A percentile compares a stretch with the other conserved stretches of the same genome.
phyloP scores from a whole-genome alignment of 2,113 vertebrate genomes.

The Triplophysa siluroides region DNA sequence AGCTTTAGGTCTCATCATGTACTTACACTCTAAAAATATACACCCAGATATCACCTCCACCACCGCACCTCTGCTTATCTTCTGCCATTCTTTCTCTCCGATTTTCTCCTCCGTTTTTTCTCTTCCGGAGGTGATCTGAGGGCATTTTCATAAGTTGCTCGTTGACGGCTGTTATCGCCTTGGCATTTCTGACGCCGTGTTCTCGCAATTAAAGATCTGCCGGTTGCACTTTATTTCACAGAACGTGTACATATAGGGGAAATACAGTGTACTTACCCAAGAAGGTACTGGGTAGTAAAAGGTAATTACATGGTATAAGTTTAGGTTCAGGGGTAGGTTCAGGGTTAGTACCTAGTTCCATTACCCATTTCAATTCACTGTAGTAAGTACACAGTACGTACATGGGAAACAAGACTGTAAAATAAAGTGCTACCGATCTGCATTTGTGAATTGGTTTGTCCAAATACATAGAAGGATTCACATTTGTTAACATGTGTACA shows the following conservation, averaged over 20 bases:
- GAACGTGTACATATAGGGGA: too few relatives aligned
- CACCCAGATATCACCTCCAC: background rate
- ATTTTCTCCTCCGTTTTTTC: slow-evolving; percentile 8
- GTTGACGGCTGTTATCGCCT: background rate
- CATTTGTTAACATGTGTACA: too few relatives aligned
- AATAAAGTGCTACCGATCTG: too few relatives aligned
- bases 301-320: too few relatives aligned
- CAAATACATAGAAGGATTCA: background rate
- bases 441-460: background rate
- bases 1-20: slow-evolving; percentile 44
- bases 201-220: background rate
- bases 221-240: too few relatives aligned
- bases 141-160: slow-evolving; percentile 12
- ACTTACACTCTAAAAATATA: slow-evolving; percentile 48
- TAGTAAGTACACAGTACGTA: too few relatives aligned
- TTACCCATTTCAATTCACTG: too few relatives aligned
- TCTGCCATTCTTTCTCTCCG: background rate
- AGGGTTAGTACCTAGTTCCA: too few relatives aligned
- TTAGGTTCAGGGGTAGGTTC: too few relatives aligned
- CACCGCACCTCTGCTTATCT: slow-evolving; percentile 4
- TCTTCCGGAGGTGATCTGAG: slow-evolving; percentile 9
- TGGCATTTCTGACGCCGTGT: background rate
- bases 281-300: too few relatives aligned
- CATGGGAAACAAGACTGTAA: too few relatives aligned
- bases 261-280: too few relatives aligned